Evolutionary conservation across 64 coral and sea anemone species (phyloP), one percentile per base, ranked within the genome.

Genomic region (Anthopleura sola): DNA sequence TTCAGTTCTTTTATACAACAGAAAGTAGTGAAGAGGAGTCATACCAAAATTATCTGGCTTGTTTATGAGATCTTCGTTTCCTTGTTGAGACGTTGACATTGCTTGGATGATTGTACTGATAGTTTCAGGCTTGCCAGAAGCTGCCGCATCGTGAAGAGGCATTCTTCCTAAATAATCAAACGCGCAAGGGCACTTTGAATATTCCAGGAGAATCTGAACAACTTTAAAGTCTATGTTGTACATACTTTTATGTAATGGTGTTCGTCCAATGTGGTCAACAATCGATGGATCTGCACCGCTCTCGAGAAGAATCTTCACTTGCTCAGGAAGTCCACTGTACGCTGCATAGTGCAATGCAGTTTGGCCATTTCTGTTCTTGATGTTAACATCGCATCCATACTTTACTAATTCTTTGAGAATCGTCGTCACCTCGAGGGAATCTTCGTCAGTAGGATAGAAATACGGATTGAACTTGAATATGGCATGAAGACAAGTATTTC

Each of bases 161-260:
- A 31, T 51, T 86, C 85, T 76, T 86, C 85, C 85, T 31, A 86
- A n/a, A n/a, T 76, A 6, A 86, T 86, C 85, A 75, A 50, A 17
- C n/a, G 68, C 14, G 78, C 15, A n/a, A 75, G 49, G 68, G 26
- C 39, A 75, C 24, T 75, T 21, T 86, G 68, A 76, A 19, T 86
- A 86, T 14, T 86, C 60, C n/a, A 86, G 38, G 13, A 86, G 8
- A 51, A 76, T 13, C 32, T 86, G 13, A 29, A 76, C 40, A 86
- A 86, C 85, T 32, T 76, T 34, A 75, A 50, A 29, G 47, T 51
- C 28, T 5, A 21, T 44, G 68, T 86, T 86, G 37, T 51, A 86
- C 85, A 86, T 86, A 50, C 85, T 74, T 44, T 51, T 31, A 86
- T 86, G 85, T 2, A 86, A 50, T 40, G 85, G 85, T 86, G 85